A percentile compares a stretch with the other conserved stretches of the same genome.
phyloP scores from a whole-genome alignment of 1,140 invertebrate genomes.

The Drosophila cardini region DNA sequence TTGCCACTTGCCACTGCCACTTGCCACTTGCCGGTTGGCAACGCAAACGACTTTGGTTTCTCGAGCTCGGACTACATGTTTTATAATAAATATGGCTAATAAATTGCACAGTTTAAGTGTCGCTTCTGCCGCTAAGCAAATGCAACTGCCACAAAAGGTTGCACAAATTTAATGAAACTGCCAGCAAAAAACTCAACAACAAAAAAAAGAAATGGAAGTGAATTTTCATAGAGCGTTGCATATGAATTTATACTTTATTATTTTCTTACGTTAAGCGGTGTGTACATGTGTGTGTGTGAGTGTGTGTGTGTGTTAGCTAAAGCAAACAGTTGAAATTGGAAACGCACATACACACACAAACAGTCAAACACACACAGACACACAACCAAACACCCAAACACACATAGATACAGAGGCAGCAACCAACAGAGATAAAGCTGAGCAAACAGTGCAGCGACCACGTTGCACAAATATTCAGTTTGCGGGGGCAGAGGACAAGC shows the following conservation, averaged over 20 bases:
- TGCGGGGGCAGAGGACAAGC: conserved; percentile 45
- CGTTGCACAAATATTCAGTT: conserved; percentile 74
- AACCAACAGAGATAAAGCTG: conserved; percentile 59
- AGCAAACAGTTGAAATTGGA: conserved; percentile 55
- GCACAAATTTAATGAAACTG: conserved; percentile 41
- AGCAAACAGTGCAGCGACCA: conserved; percentile 75
- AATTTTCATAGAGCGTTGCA: conserved; percentile 11
- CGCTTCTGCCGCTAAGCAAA: conserved; percentile 37
- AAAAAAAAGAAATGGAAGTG: neutral
- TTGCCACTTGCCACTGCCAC: conserved; percentile 24
- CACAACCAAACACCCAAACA: conserved; percentile 32
- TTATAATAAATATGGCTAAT: conserved; percentile 80
- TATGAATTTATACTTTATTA: conserved; percentile 37
- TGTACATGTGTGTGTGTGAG: neutral
- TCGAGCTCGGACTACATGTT: conserved; percentile 54
- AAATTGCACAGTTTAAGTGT: conserved; percentile 64
- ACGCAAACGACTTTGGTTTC: conserved; percentile 35
- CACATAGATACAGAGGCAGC: conserved; percentile 6
- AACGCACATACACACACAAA: conserved; percentile 36
- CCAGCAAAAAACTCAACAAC: neutral
- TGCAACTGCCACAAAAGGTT: conserved; percentile 31
- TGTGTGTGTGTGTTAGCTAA: conserved; percentile 31
- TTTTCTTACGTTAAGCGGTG: neutral
- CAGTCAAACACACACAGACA: conserved; percentile 14
- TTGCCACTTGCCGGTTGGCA: conserved; percentile 37